These are phyloP conservation scores for Noctuana brunneofusca DNA, from an alignment of 2,888 invertebrate genomes.

Conservation along the genomic window DNA sequence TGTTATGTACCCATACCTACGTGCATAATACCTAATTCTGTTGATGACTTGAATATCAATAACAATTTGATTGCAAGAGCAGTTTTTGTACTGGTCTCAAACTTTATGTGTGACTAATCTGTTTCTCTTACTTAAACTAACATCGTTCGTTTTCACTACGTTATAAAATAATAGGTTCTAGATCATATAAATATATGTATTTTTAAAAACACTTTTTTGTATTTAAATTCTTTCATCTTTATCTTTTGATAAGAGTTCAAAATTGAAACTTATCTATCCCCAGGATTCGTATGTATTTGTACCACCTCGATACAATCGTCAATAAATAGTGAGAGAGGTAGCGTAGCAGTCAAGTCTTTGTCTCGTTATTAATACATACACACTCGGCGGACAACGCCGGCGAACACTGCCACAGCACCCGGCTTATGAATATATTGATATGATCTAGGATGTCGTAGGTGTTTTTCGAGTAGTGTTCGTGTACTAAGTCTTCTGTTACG, in stretches of 20 bases:
- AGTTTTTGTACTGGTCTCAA: slow-evolving; percentile 50
- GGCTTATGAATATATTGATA: slow-evolving; percentile 77
- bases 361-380: slow-evolving; percentile 56
- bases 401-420: slow-evolving; percentile 67
- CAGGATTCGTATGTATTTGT: slow-evolving; percentile 66
- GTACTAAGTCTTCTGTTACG: slow-evolving; percentile 79
- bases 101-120: slow-evolving; percentile 45
- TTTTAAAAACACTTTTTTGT: slow-evolving; percentile 41
- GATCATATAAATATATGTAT: slow-evolving; percentile 81
- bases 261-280: slow-evolving; percentile 52
- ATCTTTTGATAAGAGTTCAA: slow-evolving; percentile 7
- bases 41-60: neutral
- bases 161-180: slow-evolving; percentile 73
- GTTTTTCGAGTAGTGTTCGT: slow-evolving; percentile 81
- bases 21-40: slow-evolving; percentile 16
- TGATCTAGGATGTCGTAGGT: slow-evolving; percentile 82
- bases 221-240: slow-evolving; percentile 27
- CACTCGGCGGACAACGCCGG: slow-evolving; percentile 53
- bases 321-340: slow-evolving; percentile 76
- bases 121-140: slow-evolving; percentile 42
- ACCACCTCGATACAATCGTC: slow-evolving; percentile 69
- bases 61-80: slow-evolving; percentile 28
- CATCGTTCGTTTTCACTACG: slow-evolving; percentile 48
- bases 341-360: slow-evolving; percentile 70
- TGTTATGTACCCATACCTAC: slow-evolving; percentile 45